Evolutionary conservation across 2,113 vertebrate genomes (phyloP).

Genomic region (Lepisosteus oculatus): DNA sequence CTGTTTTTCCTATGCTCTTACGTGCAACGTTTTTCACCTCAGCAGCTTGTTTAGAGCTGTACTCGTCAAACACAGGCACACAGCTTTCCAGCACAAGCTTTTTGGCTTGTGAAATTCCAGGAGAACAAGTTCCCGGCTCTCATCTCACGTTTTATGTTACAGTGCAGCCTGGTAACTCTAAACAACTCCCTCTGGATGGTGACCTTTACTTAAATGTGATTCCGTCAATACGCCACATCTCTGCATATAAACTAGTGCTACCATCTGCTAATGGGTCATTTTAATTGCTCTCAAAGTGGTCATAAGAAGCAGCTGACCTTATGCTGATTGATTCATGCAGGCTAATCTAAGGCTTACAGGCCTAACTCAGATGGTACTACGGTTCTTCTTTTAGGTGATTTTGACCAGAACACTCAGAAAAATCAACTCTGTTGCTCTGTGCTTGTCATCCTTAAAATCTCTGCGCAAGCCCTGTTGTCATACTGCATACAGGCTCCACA

Average conservation of each 20-base stretch:
- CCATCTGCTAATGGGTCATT: conserved; percentile 24
- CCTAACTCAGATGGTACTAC: conserved; percentile 13
- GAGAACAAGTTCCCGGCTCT: not conserved
- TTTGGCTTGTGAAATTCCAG: not conserved
- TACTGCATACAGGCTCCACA: conserved; percentile 20
- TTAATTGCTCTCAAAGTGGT: conserved; percentile 30
- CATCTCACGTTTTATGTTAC: not conserved
- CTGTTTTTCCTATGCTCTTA: no score
- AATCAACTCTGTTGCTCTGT: conserved; percentile 2
- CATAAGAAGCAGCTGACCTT: conserved; percentile 34
- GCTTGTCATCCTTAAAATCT: conserved; percentile 9
- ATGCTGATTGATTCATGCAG: conserved; percentile 29
- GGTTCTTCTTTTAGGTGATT: conserved; percentile 17
- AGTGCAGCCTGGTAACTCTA: conserved; percentile 1
- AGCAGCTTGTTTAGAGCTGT: not conserved
- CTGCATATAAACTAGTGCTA: conserved; percentile 9
- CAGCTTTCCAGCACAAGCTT: not conserved
- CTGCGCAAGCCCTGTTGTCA: conserved; percentile 18
- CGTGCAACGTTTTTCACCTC: not conserved
- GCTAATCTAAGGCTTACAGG: conserved; percentile 25
- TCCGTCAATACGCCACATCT: conserved; percentile 2
- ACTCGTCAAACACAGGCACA: not conserved
- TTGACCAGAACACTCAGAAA: not conserved
- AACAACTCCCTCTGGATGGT: conserved; percentile 9
- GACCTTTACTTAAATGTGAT: conserved; percentile 34